Percentiles rank a stretch among this genome's conserved stretches.
These are phyloP conservation scores for Hystrix brachyura DNA, from an alignment of 2,113 vertebrate species.

Conservation along the genomic window DNA sequence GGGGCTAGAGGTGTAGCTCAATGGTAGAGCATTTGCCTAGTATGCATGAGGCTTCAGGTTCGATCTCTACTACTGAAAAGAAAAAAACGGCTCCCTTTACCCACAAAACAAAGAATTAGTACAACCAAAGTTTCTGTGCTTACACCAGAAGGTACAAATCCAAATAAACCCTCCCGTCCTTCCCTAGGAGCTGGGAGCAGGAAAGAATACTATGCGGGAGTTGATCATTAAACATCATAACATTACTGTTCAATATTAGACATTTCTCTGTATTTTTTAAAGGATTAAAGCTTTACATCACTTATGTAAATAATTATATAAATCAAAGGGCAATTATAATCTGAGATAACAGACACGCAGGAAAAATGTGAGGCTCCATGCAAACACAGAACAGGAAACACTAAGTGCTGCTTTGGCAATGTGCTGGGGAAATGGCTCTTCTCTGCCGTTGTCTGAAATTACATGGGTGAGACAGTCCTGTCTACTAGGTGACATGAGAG, in stretches of 20 bases:
- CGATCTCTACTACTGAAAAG: background rate
- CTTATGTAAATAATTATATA: background rate
- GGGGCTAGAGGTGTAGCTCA: background rate
- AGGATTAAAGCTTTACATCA: background rate
- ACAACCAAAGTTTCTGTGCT: background rate
- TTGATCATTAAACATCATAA: background rate
- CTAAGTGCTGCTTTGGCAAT: background rate
- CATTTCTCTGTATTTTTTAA: background rate
- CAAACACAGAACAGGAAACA: background rate
- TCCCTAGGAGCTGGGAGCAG: background rate
- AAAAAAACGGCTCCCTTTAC: background rate
- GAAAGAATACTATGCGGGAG: background rate
- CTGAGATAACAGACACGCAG: background rate
- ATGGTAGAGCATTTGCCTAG: background rate
- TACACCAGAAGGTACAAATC: background rate
- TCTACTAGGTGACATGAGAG: background rate
- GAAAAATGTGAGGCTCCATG: background rate
- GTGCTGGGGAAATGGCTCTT: background rate
- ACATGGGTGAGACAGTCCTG: background rate
- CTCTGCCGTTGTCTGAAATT: background rate
- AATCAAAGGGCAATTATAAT: background rate
- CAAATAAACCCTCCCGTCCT: background rate
- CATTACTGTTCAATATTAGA: background rate
- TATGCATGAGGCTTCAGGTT: background rate
- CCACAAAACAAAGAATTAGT: background rate